phyloP scores from a whole-genome alignment of 2,113 vertebrate genomes.

The Phasianus colchicus region DNA sequence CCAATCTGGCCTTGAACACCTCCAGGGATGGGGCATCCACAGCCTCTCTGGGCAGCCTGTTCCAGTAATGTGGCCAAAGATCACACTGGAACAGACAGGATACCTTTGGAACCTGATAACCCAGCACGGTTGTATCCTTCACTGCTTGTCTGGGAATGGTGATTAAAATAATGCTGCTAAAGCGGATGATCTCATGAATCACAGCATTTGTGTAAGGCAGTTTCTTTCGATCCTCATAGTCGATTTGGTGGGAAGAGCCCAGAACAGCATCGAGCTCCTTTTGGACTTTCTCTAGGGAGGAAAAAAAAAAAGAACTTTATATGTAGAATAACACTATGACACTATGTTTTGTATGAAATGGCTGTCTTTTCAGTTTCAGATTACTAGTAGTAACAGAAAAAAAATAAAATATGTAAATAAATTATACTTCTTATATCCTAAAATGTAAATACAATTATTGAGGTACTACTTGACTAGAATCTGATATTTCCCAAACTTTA shows the following conservation, averaged over 20 bases:
- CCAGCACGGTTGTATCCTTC: constrained; percentile 21
- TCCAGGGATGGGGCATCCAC: too few species aligned
- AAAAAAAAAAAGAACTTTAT: neutral
- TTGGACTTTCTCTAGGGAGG: constrained; percentile 22
- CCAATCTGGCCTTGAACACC: too few species aligned
- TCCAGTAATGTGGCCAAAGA: neutral
- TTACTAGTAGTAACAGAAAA: neutral
- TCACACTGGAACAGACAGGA: neutral
- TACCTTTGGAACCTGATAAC: constrained; percentile 59
- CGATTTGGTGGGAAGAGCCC: neutral
- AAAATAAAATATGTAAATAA: neutral
- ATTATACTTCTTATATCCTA: neutral
- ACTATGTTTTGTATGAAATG: neutral
- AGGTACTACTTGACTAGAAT: neutral
- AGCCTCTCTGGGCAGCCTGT: too few species aligned
- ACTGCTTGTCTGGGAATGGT: constrained; percentile 15
- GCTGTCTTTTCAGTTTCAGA: neutral
- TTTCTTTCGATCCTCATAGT: constrained; percentile 24
- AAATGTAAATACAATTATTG: neutral
- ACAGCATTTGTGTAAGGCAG: constrained; percentile 62
- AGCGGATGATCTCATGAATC: constrained; percentile 52
- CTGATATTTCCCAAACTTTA: neutral
- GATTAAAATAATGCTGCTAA: constrained; percentile 23
- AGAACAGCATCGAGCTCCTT: constrained; percentile 36
- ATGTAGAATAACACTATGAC: neutral